These are phyloP conservation scores for Priocnemis perturbator DNA, from an alignment of 2,888 invertebrate genomes.

Conservation along the genomic window DNA sequence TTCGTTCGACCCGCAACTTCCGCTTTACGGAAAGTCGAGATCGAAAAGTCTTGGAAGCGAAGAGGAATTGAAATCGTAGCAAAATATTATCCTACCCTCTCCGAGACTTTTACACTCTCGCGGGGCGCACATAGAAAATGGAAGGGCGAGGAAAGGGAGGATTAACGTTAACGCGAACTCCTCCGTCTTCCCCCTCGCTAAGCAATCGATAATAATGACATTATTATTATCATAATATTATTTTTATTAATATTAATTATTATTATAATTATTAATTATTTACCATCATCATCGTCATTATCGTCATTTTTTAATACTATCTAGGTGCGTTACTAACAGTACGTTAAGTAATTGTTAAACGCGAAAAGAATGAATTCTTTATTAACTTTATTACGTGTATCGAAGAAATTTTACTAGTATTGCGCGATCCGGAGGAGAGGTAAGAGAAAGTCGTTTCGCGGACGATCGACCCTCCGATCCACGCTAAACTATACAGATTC, in stretches of 20 bases:
- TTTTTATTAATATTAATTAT: conserved; percentile 55
- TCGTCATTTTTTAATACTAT: conserved; percentile 43
- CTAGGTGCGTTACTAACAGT: conserved; percentile 36
- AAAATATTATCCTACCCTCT: too few relatives aligned
- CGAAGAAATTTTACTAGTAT: not conserved
- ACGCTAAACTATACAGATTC: too few relatives aligned
- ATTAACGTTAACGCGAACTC: too few relatives aligned
- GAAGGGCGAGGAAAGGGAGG: too few relatives aligned
- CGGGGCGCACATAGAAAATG: too few relatives aligned
- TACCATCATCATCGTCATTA: conserved; percentile 56
- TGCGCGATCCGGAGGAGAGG: not conserved
- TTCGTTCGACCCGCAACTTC: too few relatives aligned
- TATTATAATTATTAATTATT: conserved; percentile 53
- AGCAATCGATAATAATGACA: conserved; percentile 24
- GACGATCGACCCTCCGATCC: too few relatives aligned
- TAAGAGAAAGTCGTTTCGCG: too few relatives aligned
- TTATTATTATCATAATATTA: conserved; percentile 46
- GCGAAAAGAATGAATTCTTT: conserved; percentile 28
- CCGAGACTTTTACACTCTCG: too few relatives aligned
- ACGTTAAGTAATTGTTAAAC: conserved; percentile 37
- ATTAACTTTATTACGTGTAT: conserved; percentile 22
- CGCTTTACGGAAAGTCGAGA: too few relatives aligned
- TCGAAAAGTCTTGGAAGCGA: too few relatives aligned
- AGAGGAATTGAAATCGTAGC: too few relatives aligned
- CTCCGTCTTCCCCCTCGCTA: conserved; percentile 37